phyloP scores from a whole-genome alignment of 2,113 vertebrate species.

The Spea bombifrons region DNA sequence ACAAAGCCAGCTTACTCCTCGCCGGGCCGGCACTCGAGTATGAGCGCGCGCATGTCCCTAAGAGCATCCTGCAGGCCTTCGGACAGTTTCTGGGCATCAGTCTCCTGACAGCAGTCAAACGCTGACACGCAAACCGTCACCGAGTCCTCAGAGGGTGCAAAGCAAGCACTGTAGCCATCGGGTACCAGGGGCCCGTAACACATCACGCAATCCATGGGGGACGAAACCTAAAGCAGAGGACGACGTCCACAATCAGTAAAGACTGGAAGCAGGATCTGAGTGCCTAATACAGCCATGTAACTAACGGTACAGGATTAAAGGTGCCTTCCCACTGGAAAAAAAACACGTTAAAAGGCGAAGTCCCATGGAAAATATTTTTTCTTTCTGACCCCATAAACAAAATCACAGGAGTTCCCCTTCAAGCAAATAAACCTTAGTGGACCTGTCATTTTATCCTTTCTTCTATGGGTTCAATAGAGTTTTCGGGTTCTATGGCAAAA shows the following conservation, averaged over 20 bases:
- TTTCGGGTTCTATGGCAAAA: too few relatives aligned
- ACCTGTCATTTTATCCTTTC: too few relatives aligned
- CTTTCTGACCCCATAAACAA: too few relatives aligned
- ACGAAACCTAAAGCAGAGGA: constrained; percentile 63
- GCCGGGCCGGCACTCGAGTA: constrained; percentile 39
- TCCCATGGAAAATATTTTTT: too few relatives aligned
- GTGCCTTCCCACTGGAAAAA: too few relatives aligned
- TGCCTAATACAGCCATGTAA: too few relatives aligned
- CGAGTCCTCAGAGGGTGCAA: constrained; percentile 73
- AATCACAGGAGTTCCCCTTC: too few relatives aligned
- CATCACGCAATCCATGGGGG: constrained; percentile 78
- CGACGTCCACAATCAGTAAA: background rate
- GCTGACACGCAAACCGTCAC: constrained; percentile 76
- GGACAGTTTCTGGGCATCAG: constrained; percentile 69
- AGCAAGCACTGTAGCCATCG: constrained; percentile 78
- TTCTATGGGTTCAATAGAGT: too few relatives aligned
- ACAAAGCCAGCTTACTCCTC: background rate
- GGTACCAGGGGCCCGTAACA: constrained; percentile 78
- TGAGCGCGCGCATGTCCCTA: constrained; percentile 65
- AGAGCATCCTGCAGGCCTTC: constrained; percentile 63
- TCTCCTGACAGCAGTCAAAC: constrained; percentile 81
- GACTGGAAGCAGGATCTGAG: too few relatives aligned
- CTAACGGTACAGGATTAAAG: too few relatives aligned
- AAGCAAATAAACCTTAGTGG: too few relatives aligned
- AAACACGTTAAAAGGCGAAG: too few relatives aligned